Percentiles rank a stretch among this genome's conserved stretches.
Conservation (phyloP, 2,113 vertebrate species). For the Nothoprocta pentlandii region DNA sequence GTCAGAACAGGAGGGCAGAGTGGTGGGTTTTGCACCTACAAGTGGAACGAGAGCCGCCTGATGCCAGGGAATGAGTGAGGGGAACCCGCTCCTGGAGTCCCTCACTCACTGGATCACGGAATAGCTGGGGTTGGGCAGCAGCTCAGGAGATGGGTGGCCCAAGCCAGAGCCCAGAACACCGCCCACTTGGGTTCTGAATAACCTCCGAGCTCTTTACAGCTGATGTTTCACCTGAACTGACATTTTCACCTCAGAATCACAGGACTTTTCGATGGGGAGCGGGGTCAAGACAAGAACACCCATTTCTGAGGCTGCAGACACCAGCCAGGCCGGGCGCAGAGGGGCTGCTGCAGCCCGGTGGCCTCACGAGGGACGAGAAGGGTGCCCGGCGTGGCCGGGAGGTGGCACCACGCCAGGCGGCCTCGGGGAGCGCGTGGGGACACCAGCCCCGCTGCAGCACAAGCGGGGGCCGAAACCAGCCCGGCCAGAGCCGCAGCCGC, state of each 20-base stretch:
- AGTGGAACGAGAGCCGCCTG: not conserved
- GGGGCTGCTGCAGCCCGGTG: too few relatives aligned
- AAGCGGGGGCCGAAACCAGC: not conserved
- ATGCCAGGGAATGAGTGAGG: not conserved
- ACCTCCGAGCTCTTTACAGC: too few relatives aligned
- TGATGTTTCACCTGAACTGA: not conserved
- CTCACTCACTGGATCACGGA: not conserved
- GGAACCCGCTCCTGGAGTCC: not conserved
- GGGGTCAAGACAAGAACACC: too few relatives aligned
- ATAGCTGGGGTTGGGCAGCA: not conserved
- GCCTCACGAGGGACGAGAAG: not conserved
- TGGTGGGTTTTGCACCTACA: not conserved
- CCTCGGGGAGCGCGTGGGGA: not conserved
- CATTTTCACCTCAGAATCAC: not conserved
- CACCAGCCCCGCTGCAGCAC: not conserved
- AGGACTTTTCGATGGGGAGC: too few relatives aligned
- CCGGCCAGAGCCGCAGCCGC: not conserved
- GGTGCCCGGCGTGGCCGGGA: too few relatives aligned
- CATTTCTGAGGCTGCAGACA: not conserved
- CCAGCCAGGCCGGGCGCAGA: not conserved
- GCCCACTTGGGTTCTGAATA: not conserved
- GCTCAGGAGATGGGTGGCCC: not conserved
- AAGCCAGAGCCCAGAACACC: not conserved
- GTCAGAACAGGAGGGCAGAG: too few relatives aligned
- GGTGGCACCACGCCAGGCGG: too few relatives aligned